phyloP scores from a whole-genome alignment of 2,888 invertebrate genomes.

The Lymantria dispar region DNA sequence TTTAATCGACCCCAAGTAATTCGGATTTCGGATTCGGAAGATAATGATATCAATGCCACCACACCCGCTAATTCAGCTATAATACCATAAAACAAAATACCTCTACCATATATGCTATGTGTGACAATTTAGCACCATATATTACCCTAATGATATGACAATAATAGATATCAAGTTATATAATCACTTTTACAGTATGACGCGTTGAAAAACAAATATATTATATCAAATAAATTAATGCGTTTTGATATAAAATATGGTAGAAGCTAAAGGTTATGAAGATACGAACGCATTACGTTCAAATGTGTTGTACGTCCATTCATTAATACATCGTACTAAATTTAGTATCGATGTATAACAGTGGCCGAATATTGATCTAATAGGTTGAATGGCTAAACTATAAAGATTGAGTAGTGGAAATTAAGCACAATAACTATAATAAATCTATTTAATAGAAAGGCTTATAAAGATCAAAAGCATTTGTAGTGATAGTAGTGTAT shows the following conservation, averaged over 20 bases:
- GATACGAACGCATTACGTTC: constrained; percentile 45
- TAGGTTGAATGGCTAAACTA: background rate
- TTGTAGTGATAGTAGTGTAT: background rate
- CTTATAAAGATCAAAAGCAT: constrained; percentile 12
- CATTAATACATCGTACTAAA: constrained; percentile 30
- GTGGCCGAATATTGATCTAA: background rate
- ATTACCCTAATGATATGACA: constrained; percentile 32
- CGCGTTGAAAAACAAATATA: constrained; percentile 34
- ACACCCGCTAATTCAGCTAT: background rate
- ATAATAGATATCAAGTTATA: constrained; percentile 33
- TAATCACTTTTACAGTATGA: constrained; percentile 24
- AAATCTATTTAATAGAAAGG: background rate
- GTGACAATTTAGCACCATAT: constrained; percentile 5
- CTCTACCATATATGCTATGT: background rate
- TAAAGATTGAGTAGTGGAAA: background rate
- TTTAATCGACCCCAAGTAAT: too few relatives aligned
- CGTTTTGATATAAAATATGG: constrained; percentile 47
- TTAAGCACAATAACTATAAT: background rate
- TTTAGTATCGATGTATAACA: constrained; percentile 1
- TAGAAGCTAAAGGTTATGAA: constrained; percentile 54
- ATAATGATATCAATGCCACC: too few relatives aligned
- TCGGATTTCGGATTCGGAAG: too few relatives aligned
- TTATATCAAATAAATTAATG: constrained; percentile 58
- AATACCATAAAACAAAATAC: constrained; percentile 1
- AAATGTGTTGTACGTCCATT: constrained; percentile 41